Percentiles rank a stretch among this genome's conserved stretches.
These are phyloP conservation scores for Xiphophorus birchmanni DNA, from an alignment of 2,797 vertebrate species.

Conservation along the genomic window DNA sequence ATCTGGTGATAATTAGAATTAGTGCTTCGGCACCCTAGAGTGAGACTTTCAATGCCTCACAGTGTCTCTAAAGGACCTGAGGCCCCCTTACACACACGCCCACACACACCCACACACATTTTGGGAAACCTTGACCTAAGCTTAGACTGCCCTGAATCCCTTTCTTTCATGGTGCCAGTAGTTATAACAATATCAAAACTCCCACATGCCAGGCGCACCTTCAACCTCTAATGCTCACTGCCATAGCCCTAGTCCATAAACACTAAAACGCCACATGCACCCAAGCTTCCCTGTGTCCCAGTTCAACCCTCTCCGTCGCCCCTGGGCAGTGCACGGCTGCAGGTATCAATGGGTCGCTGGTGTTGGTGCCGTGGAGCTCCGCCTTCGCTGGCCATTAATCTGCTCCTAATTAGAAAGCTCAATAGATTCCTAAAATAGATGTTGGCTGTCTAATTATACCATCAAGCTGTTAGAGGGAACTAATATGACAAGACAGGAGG, in stretches of 20 bases:
- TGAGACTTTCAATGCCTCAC: conserved; percentile 75
- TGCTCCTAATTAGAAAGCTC: conserved; percentile 81
- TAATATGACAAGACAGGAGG: conserved; percentile 73
- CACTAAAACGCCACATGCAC: conserved; percentile 24
- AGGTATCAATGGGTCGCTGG: conserved; percentile 73
- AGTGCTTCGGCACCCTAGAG: conserved; percentile 75
- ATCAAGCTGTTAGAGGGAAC: conserved; percentile 75
- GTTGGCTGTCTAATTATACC: conserved; percentile 76
- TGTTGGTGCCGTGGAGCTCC: conserved; percentile 66
- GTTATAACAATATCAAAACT: conserved; percentile 70
- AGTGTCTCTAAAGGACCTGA: conserved; percentile 72
- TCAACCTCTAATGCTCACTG: conserved; percentile 47
- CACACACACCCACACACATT: conserved; percentile 14
- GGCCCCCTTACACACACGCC: conserved; percentile 48
- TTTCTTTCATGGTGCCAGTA: conserved; percentile 57
- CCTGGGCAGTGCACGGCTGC: conserved; percentile 76
- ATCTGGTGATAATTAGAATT: conserved; percentile 84
- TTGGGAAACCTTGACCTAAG: conserved; percentile 65
- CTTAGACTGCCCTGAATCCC: conserved; percentile 58
- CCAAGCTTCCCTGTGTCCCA: conserved; percentile 42
- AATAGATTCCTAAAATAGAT: conserved; percentile 77
- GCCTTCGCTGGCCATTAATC: conserved; percentile 75
- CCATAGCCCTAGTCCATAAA: conserved; percentile 24
- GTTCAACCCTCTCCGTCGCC: conserved; percentile 59
- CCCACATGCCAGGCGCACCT: conserved; percentile 47